These are phyloP conservation scores for Pseudochromis fuscus DNA, from an alignment of 2,797 vertebrate species.

Conservation along the genomic window DNA sequence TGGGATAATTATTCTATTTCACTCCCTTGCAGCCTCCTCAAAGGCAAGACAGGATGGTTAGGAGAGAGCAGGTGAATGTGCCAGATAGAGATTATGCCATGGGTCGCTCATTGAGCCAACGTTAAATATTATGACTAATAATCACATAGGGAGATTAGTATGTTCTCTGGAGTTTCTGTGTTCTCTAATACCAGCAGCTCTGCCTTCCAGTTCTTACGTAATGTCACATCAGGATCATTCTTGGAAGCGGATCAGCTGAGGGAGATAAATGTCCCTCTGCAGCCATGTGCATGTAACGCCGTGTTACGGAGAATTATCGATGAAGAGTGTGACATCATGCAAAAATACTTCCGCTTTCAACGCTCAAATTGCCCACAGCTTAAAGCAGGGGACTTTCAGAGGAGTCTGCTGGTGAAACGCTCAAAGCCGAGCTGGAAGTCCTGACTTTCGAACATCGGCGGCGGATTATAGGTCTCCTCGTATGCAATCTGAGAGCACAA, in stretches of 20 bases:
- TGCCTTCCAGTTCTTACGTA: slow-evolving; percentile 74
- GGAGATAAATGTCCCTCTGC: slow-evolving; percentile 65
- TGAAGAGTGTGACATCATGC: slow-evolving; percentile 63
- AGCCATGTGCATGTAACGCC: slow-evolving; percentile 44
- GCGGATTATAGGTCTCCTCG: slow-evolving; percentile 60
- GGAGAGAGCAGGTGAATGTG: slow-evolving; percentile 69
- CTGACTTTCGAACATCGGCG: slow-evolving; percentile 54
- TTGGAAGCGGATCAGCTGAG: slow-evolving; percentile 77
- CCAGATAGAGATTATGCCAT: slow-evolving; percentile 69
- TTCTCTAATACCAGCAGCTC: slow-evolving; percentile 72
- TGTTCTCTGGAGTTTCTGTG: slow-evolving; percentile 75
- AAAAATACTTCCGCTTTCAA: slow-evolving; percentile 45
- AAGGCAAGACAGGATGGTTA: slow-evolving; percentile 56
- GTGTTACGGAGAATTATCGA: slow-evolving; percentile 69
- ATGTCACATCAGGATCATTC: slow-evolving; percentile 80
- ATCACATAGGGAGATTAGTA: slow-evolving; percentile 79
- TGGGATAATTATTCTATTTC: slow-evolving; percentile 63
- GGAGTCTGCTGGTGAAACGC: slow-evolving; percentile 34
- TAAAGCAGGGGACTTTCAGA: slow-evolving; percentile 43
- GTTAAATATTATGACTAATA: slow-evolving; percentile 85
- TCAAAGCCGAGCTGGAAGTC: slow-evolving; percentile 43
- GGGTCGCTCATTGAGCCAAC: slow-evolving; percentile 74
- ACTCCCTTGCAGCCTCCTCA: slow-evolving; percentile 49
- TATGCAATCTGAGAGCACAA: slow-evolving; percentile 46
- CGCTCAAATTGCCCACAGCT: slow-evolving; percentile 60